Conservation (phyloP, 2,888 invertebrate genomes). For the Nymphalis polychloros region DNA sequence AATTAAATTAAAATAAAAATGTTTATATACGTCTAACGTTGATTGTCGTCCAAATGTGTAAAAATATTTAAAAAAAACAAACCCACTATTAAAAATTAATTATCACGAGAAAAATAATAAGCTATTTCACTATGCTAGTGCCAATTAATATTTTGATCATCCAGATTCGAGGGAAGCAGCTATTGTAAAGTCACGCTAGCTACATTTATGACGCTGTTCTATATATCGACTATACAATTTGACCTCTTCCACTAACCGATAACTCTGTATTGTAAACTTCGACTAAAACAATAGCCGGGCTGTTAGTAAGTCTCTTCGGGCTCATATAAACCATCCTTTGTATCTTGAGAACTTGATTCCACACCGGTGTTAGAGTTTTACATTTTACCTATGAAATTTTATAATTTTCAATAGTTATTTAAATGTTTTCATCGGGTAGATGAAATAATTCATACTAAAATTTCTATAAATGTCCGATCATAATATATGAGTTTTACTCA, state of each 20-base stretch:
- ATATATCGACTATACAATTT: conserved; percentile 12
- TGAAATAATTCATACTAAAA: no score
- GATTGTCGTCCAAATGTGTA: no score
- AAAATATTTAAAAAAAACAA: no score
- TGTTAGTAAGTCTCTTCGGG: conserved; percentile 48
- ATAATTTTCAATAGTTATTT: not conserved
- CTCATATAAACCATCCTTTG: conserved; percentile 52
- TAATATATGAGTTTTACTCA: not conserved
- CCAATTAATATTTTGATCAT: not conserved
- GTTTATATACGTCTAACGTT: no score
- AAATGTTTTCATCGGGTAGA: no score
- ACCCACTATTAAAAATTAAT: no score
- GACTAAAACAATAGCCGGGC: conserved; percentile 66
- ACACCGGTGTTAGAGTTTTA: conserved; percentile 50
- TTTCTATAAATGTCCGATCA: no score
- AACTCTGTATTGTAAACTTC: conserved; percentile 68
- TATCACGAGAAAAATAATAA: no score
- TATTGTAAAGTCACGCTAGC: not conserved
- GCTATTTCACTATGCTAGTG: no score
- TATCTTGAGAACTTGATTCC: conserved; percentile 65
- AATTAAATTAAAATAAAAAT: no score
- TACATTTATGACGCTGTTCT: conserved; percentile 1
- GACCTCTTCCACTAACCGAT: conserved; percentile 44
- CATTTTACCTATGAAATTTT: conserved; percentile 46
- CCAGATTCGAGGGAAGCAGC: not conserved